Conservation (phyloP, 2,888 invertebrate species). For the Dexiosoma caninum region DNA sequence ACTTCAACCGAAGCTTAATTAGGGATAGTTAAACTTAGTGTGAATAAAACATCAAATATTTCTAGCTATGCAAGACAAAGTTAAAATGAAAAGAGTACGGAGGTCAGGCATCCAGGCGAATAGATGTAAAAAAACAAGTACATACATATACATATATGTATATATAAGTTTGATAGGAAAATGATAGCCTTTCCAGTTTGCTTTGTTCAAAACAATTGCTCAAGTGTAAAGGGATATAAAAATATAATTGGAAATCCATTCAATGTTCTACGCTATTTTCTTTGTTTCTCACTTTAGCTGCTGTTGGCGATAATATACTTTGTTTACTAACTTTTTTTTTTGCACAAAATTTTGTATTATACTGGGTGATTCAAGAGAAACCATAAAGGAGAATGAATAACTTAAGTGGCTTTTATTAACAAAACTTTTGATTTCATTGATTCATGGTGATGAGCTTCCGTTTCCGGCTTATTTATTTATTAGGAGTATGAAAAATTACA, state of each 20-base stretch:
- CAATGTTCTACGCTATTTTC: slow-evolving; percentile 38
- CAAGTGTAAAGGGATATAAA: slow-evolving; percentile 42
- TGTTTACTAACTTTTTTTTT: not conserved
- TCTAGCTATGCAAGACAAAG: not conserved
- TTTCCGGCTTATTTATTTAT: slow-evolving; percentile 48
- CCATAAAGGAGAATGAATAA: not conserved
- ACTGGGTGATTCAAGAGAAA: not conserved
- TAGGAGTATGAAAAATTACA: not conserved
- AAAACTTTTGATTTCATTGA: slow-evolving; percentile 57
- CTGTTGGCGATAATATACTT: not conserved
- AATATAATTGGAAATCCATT: slow-evolving; percentile 41
- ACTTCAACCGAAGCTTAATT: not conserved
- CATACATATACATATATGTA: too few species aligned
- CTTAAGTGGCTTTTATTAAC: slow-evolving; percentile 23
- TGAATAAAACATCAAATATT: not conserved
- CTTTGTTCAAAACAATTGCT: slow-evolving; percentile 27
- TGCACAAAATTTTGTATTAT: slow-evolving; percentile 2
- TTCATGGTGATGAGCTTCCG: slow-evolving; percentile 52
- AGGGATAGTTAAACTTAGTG: slow-evolving; percentile 24
- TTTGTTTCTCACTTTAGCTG: slow-evolving; percentile 2
- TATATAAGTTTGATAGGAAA: too few species aligned
- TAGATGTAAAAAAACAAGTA: too few species aligned
- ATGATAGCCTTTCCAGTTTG: not conserved
- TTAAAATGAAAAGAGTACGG: not conserved
- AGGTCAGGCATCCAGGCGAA: not conserved